A percentile compares a stretch with the other conserved stretches of the same genome.
Evolutionary conservation across 2,113 vertebrate species (phyloP).

Genomic region (Cyprinus carpio): DNA sequence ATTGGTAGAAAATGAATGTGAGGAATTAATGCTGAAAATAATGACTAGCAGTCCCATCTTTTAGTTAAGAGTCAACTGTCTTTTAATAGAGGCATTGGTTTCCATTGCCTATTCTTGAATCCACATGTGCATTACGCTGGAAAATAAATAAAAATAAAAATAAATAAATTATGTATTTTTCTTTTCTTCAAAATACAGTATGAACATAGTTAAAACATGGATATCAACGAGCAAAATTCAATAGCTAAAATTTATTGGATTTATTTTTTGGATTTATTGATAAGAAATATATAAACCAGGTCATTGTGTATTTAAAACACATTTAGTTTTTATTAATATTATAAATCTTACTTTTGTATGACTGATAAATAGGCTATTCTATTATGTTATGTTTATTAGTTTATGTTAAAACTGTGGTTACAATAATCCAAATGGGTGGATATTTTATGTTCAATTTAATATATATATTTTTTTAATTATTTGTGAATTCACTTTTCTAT

Average conservation of each 20-base stretch:
- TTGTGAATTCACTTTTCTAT: background rate
- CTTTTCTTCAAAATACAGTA: background rate
- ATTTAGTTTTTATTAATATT: background rate
- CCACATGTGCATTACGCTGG: too few relatives aligned
- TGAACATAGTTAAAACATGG: too few relatives aligned
- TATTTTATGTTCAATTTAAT: background rate
- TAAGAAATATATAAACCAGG: background rate
- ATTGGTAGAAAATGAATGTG: background rate
- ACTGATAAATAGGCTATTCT: background rate
- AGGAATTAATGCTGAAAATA: slow-evolving; percentile 5
- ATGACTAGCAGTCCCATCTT: background rate
- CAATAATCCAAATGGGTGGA: background rate
- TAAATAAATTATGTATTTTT: too few relatives aligned
- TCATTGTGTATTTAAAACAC: background rate
- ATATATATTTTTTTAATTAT: background rate
- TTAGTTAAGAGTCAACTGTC: background rate
- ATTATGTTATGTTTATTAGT: background rate
- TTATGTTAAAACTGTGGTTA: background rate
- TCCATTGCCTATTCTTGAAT: background rate
- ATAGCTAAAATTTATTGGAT: background rate
- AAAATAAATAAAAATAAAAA: too few relatives aligned
- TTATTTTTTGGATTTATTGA: background rate
- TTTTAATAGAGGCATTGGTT: background rate
- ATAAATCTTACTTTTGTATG: background rate
- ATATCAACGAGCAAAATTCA: background rate